Base-by-base conservation (phyloP, 92 coral and sea anemone species). In the Scolanthus callimorphus region DNA sequence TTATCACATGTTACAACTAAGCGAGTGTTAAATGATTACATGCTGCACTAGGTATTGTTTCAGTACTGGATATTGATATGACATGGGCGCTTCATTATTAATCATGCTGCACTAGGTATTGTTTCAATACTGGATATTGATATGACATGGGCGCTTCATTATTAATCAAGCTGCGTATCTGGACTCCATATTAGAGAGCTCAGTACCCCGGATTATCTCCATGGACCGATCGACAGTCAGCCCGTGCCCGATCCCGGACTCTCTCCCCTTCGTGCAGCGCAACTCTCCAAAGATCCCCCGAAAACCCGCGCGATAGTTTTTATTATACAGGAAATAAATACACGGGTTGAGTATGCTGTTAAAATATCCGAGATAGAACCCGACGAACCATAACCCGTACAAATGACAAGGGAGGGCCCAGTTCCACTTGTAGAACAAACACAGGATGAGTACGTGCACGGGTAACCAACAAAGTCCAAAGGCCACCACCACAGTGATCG, bases 391-490 rank as follows among this genome's bases (percentile, higher is more conserved):
- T 4, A 29, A 17, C 4, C 34, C 34, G 2, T 29, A 24, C 60
- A 55, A 25, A 21, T 21, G 37, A 27, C 60, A 55, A 17, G 60
- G 60, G 20, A 55, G 20, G 4, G 17, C 0, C 60, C 60, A 55
- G 39, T 55, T n/a, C 60, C 60, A 55, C 20, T 55, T 17, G 39
- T 25, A 55, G 20, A 55, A 25, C 12, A 29, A 55, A 0, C 25
- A 11, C 31, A 55, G 28, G 11, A 25, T 29, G 10, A 55, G 10
- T 2, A 55, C 21, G 20, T 55, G 60, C 10, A 55, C 60, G 2
- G 60, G 60, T 20, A 37, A 29, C 60, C 60, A 55, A 11, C 34
- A 55, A 0, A 55, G 1, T 10, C 34, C 60, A 20, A 55, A 55
- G 19, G 34, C 60, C 11, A 17, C 34, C n/a, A 55, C 34, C 8